Evolutionary conservation across 2,888 invertebrate species (phyloP), one percentile per base, ranked within the genome.

Genomic region (Hofmannophila pseudospretella): DNA sequence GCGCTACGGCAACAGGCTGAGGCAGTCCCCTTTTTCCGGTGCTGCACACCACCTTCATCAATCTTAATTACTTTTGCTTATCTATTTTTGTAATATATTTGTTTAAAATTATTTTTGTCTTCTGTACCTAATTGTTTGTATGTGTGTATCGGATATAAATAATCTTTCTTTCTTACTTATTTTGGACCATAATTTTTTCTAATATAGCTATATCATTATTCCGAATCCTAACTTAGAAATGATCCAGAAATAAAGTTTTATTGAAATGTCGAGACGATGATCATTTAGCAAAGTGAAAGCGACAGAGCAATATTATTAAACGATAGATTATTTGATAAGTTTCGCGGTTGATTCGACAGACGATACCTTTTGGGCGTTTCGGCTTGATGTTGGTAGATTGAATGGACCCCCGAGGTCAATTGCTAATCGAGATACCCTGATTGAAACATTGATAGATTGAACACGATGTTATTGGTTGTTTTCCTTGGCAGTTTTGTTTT

Each of bases 261-360:
- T 23, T 23, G 23, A n/a, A 23, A 23, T 7, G 2, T 7, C 23
- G 23, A 16, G n/a, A n/a, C n/a, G 20, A 20, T 20, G 20, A 20
- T 20, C 20, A 20, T 23, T 5, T 8, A 11, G 11, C 28, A 12
- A 13, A 28, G 28, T 13, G 7, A 12, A 12, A 30, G 10, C 19
- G 30, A 30, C 2, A 4, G 8, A 19, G 41, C 38, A 44, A 47
- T 45, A 41, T 34, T 36, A 34, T 38, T 41, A 41, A 46, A 42
- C 16, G 32, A 30, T 43, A 31, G 40, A 32, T 36, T 35, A 32
- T 41, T 43, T 31, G 34, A 32, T 41, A 49, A 44, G 33, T 43
- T 45, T 38, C 30, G 39, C 27, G 27, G 28, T 34, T 47, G 44
- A 49, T 47, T 40, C 41, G 51, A 46, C 49, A 46, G 34, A 32